Base-by-base conservation (phyloP, 2,113 vertebrate species). In the Peromyscus californicus region DNA sequence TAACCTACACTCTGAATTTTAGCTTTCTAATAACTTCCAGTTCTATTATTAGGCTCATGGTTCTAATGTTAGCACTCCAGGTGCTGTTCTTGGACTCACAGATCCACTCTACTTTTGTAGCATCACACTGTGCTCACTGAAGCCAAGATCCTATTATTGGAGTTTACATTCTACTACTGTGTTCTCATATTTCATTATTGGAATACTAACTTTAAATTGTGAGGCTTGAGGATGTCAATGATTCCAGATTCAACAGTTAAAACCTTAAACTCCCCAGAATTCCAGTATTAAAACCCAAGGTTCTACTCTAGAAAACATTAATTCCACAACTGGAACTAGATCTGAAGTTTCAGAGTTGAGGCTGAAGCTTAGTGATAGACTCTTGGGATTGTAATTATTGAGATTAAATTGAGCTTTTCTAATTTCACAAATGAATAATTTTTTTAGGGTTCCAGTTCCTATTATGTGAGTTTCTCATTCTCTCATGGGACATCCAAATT, bases 21-120 rank as follows among this genome's bases (percentile, higher is more conserved):
- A 76, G 90, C 78, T 94, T 90, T 67, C 72, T 72, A 90, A 83
- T 92, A 89, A 94, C 5, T 48, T 31, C 8, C 86, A 45, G 57
- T 88, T 94, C 54, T 89, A 31, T 78, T 93, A 48, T 72, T 69
- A 91, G 82, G 42, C 36, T 26, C 36, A 78, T 72, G 7, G 36
- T 36, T 72, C 70, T 65, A 87, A 87, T 15, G 75, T 42, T 83
- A 57, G 48, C 51, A 61, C 10, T 87, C 22, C 57, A 75, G 31
- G 31, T 76, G 63, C 67, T 95, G 54, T 72, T 93, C 19, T 76
- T 96, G 45, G 24, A 95, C 70, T 88, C 61, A 88, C 16, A 54
- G 39, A 70, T 57, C 36, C 79, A 59, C 16, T 36, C 42, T 76
- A 76, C 42, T 57, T 93, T 76, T 78, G 86, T 36, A 96, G 86